These are phyloP conservation scores for Siniperca undulata DNA, from an alignment of 2,797 vertebrate species.

Conservation along the genomic window DNA sequence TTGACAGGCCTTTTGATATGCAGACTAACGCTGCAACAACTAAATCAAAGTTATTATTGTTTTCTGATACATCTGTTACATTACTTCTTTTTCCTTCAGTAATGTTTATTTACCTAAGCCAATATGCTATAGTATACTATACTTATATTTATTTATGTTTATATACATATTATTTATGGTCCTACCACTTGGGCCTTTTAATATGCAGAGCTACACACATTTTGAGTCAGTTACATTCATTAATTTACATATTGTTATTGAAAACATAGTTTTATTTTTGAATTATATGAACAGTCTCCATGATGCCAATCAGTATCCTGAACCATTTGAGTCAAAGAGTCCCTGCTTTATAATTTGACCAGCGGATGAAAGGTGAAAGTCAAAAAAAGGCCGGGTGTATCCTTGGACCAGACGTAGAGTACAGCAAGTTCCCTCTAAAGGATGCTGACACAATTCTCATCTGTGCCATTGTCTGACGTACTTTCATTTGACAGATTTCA, in stretches of 20 bases:
- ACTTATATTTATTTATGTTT: background rate
- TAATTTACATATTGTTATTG: background rate
- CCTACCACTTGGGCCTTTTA: background rate
- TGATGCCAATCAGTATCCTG: background rate
- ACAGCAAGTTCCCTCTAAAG: background rate
- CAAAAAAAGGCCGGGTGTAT: background rate
- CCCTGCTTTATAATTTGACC: conserved; percentile 2
- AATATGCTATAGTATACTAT: background rate
- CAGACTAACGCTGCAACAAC: no score
- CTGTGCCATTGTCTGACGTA: conserved; percentile 7
- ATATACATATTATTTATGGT: background rate
- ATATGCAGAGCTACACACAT: background rate
- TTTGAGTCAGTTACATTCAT: background rate
- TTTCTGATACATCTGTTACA: background rate
- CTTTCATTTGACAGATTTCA: conserved; percentile 50
- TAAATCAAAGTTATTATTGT: background rate
- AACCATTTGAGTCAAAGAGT: background rate
- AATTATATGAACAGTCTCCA: background rate
- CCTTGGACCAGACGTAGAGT: conserved; percentile 19
- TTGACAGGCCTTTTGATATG: background rate
- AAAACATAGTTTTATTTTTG: background rate
- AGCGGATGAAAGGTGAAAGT: conserved; percentile 10
- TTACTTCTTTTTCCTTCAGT: background rate
- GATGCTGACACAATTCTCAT: conserved; percentile 24
- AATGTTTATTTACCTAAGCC: background rate